Conservation (phyloP, 2,113 vertebrate genomes). For the Deroptyus accipitrinus region DNA sequence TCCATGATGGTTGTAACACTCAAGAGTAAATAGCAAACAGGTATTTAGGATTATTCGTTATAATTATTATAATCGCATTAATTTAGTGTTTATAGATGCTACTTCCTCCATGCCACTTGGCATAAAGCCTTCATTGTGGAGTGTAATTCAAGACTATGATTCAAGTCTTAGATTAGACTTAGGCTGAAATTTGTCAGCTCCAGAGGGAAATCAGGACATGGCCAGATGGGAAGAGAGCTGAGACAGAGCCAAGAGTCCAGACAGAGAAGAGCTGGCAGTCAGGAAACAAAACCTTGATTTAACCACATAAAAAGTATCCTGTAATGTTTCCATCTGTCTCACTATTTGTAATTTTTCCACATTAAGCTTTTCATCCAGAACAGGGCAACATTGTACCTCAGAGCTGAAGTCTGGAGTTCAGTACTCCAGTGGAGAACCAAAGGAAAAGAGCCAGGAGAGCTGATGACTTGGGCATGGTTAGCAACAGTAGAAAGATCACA, state of each 20-base stretch:
- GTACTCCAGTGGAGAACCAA: neutral
- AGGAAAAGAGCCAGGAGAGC: neutral
- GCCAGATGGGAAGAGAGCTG: neutral
- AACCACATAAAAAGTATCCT: neutral
- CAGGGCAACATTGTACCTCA: neutral
- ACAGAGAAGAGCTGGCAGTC: neutral
- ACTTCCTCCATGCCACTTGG: neutral
- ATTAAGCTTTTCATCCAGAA: neutral
- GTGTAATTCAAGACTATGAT: neutral
- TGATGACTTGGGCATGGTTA: neutral
- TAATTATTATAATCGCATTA: neutral
- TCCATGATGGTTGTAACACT: neutral
- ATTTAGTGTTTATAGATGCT: neutral
- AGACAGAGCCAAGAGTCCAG: neutral
- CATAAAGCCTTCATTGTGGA: neutral
- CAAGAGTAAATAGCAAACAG: neutral
- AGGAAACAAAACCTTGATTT: slow-evolving; percentile 8
- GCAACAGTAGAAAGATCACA: neutral
- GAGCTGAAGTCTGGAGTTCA: neutral
- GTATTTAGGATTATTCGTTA: neutral
- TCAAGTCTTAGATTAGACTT: neutral
- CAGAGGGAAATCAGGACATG: neutral
- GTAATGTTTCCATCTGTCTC: neutral
- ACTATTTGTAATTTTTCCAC: neutral
- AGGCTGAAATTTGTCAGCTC: neutral